A percentile compares a stretch with the other conserved stretches of the same genome.
phyloP scores from a whole-genome alignment of 2,888 invertebrate genomes.

The Andrena dorsata region DNA sequence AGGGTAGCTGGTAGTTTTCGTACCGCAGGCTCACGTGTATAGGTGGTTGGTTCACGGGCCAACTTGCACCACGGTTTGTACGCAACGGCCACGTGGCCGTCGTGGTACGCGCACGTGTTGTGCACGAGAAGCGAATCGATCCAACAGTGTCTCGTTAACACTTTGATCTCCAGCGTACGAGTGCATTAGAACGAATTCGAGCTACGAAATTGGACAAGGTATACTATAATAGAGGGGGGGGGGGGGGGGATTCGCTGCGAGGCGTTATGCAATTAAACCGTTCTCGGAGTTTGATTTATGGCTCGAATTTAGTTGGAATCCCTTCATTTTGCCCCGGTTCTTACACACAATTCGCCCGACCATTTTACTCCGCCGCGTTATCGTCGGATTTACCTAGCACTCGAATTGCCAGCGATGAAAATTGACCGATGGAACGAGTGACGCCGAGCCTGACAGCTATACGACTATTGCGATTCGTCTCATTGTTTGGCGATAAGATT shows the following conservation, averaged over 20 bases:
- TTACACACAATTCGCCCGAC: not conserved
- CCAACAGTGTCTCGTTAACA: constrained; percentile 52
- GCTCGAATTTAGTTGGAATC: not conserved
- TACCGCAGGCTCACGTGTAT: constrained; percentile 57
- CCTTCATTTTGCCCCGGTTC: not conserved
- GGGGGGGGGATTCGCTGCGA: not conserved
- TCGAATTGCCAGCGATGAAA: not conserved
- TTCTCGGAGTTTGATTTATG: constrained; percentile 6
- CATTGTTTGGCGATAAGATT: constrained; percentile 65
- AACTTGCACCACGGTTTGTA: constrained; percentile 29
- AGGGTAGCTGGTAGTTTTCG: constrained; percentile 46
- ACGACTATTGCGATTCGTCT: constrained; percentile 58
- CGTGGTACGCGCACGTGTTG: constrained; percentile 59
- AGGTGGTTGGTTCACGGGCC: constrained; percentile 32
- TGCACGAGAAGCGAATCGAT: constrained; percentile 57
- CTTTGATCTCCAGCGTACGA: constrained; percentile 52
- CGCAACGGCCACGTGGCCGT: constrained; percentile 63
- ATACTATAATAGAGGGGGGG: too few species aligned
- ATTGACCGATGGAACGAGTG: constrained; percentile 12
- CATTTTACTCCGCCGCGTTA: not conserved
- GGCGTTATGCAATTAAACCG: constrained; percentile 27
- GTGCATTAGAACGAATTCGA: constrained; percentile 35
- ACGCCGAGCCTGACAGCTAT: constrained; percentile 44
- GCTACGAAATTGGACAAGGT: constrained; percentile 28
- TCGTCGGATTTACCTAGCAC: not conserved